phyloP scores from a whole-genome alignment of 2,113 vertebrate species.

The Leucopsar rothschildi region DNA sequence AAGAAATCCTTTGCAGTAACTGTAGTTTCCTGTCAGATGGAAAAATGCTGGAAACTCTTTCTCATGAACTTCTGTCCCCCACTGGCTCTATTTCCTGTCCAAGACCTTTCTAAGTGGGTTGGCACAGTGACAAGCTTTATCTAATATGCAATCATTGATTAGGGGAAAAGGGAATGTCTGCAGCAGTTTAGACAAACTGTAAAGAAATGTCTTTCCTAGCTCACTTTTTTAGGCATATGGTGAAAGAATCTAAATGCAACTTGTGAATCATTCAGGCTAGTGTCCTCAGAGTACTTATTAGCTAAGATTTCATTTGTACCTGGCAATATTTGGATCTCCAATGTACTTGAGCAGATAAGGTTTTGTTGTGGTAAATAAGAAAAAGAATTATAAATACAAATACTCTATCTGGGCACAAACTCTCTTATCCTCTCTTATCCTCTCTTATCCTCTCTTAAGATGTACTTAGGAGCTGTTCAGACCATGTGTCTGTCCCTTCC shows the following conservation, averaged over 20 bases:
- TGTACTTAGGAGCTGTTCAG: too few relatives aligned
- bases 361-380: not conserved
- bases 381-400: not conserved
- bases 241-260: not conserved
- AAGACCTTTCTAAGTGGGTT: not conserved
- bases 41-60: slow-evolving; percentile 42
- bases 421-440: not conserved
- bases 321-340: not conserved
- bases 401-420: not conserved
- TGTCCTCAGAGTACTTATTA: not conserved
- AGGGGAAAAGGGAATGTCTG: not conserved
- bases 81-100: not conserved
- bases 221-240: not conserved
- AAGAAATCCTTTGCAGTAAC: slow-evolving; percentile 24
- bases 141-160: not conserved
- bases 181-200: not conserved
- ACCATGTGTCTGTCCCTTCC: not conserved
- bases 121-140: not conserved
- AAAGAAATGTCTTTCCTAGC: not conserved
- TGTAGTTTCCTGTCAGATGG: slow-evolving; percentile 45
- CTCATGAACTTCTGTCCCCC: slow-evolving; percentile 23
- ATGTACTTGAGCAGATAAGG: not conserved
- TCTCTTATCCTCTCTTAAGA: not conserved
- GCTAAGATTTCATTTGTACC: not conserved
- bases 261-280: not conserved